Evolutionary conservation across 1,140 invertebrate species (phyloP).

Genomic region (Drosophila fuyamai): DNA sequence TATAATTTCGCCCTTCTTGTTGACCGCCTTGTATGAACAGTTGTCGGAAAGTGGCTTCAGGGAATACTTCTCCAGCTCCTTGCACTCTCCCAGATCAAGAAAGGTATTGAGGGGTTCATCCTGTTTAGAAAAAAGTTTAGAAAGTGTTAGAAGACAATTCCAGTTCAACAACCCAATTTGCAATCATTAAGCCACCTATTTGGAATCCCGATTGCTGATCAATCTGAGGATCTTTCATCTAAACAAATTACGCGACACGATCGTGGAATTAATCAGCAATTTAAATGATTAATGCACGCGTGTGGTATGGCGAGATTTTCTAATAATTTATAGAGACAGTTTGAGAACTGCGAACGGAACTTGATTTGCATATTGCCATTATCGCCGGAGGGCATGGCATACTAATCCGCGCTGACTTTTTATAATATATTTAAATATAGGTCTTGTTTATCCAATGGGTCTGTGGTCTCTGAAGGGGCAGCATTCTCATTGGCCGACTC

Average conservation of each 20-base stretch:
- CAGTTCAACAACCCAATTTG: background rate
- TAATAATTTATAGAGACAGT: constrained; percentile 54
- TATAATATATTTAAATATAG: constrained; percentile 30
- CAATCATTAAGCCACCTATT: constrained; percentile 13
- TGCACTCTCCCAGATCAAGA: constrained; percentile 87
- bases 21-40: constrained; percentile 87
- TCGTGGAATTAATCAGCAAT: constrained; percentile 40
- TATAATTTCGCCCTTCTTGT: constrained; percentile 86
- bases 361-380: constrained; percentile 46
- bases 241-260: constrained; percentile 58
- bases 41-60: constrained; percentile 86
- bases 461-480: constrained; percentile 12
- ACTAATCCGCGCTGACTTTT: constrained; percentile 22
- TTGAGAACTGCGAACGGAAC: constrained; percentile 49
- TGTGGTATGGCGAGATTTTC: constrained; percentile 23
- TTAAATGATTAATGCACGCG: constrained; percentile 65
- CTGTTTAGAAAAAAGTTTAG: constrained; percentile 51
- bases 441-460: constrained; percentile 30
- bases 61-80: constrained; percentile 88
- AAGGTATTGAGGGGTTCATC: constrained; percentile 89
- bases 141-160: background rate
- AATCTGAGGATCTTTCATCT: constrained; percentile 16
- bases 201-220: background rate
- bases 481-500: constrained; percentile 25
- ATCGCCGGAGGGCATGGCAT: constrained; percentile 27